Evolutionary conservation across 2,113 vertebrate species (phyloP), one percentile per base, ranked within the genome.

Genomic region (Catharus bicknelli): DNA sequence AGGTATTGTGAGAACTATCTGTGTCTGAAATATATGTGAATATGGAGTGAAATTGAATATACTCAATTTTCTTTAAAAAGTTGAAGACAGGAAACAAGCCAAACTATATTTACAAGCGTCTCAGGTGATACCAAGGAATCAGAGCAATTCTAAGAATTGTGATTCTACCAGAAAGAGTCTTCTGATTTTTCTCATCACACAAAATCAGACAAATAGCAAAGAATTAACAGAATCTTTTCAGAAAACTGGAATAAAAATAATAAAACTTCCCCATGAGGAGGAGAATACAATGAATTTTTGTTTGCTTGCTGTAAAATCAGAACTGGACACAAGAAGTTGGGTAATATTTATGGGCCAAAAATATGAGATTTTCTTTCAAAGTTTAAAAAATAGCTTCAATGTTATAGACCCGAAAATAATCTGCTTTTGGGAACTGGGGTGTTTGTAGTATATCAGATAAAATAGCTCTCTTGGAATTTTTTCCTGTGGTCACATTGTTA

Each of bases 381-480:
- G 18, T 77, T 67, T 48, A 74, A 53, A 76, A 86, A 55, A 19
- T 51, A 25, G 25, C 40, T 86, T 68, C 13, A 29, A 3, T 81
- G 40, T 63, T 67, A 54, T 50, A 68, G 40, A 88, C 79, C 54
- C 88, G 87, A 79, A 91, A 90, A 85, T 64, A 79, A 83, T 80
- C 75, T 91, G 25, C 50, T 69, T 90, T 90, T 22, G 61, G 47
- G 40, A 93, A n/a, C 5, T 6, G 45, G 29, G 11, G 5, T 88
- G 38, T 91, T 91, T 91, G 42, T 64, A 83, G 67, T 66, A 42
- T 45, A 69, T 53, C 19, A 82, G 68, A 78, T 86, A 72, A 87
- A 92, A 72, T 40, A 12, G 7, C 20, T 73, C 20, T 42, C 54
- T 86, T 8, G 25, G 26, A 50, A 81, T 76, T 72, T 67, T 74